Evolutionary conservation across 1,140 invertebrate genomes (phyloP).

Genomic region (Drosophila albomicans): DNA sequence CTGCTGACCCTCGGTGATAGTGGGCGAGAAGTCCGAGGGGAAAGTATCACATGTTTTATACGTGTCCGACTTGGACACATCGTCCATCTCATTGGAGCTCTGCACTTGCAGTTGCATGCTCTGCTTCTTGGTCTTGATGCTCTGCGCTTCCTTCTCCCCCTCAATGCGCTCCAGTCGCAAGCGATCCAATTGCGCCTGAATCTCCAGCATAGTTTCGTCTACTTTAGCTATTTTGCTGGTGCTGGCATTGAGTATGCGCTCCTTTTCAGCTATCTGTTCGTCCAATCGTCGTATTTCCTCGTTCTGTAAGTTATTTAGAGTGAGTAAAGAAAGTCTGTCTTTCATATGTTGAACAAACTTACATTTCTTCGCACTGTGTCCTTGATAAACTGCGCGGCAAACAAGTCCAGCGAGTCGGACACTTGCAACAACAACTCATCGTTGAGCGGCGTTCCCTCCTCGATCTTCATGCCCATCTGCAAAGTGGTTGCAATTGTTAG

Average conservation of each 20-base stretch:
- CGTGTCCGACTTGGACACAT: slow-evolving; percentile 84
- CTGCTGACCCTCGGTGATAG: slow-evolving; percentile 75
- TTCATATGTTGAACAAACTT: too few species aligned
- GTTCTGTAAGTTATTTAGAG: slow-evolving; percentile 50
- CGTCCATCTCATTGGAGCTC: slow-evolving; percentile 69
- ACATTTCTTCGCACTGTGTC: slow-evolving; percentile 83
- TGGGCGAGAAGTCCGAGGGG: slow-evolving; percentile 86
- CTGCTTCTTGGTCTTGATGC: slow-evolving; percentile 83
- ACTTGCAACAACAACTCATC: slow-evolving; percentile 79
- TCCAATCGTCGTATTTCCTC: slow-evolving; percentile 81
- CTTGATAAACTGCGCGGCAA: slow-evolving; percentile 78
- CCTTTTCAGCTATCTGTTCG: slow-evolving; percentile 79
- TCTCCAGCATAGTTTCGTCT: slow-evolving; percentile 87
- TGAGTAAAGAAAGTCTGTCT: not conserved
- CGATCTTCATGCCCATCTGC: slow-evolving; percentile 80
- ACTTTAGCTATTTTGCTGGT: slow-evolving; percentile 85
- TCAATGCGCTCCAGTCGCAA: slow-evolving; percentile 85
- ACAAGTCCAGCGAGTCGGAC: slow-evolving; percentile 73
- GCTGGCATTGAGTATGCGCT: slow-evolving; percentile 77
- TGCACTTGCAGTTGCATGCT: slow-evolving; percentile 73
- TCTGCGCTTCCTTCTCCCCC: slow-evolving; percentile 79
- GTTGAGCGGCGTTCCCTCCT: slow-evolving; percentile 71
- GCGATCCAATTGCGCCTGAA: slow-evolving; percentile 88
- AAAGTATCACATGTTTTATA: slow-evolving; percentile 89
- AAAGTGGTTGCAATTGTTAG: not conserved